Conservation (phyloP, 2,113 vertebrate species). For the Stegostoma tigrinum region DNA sequence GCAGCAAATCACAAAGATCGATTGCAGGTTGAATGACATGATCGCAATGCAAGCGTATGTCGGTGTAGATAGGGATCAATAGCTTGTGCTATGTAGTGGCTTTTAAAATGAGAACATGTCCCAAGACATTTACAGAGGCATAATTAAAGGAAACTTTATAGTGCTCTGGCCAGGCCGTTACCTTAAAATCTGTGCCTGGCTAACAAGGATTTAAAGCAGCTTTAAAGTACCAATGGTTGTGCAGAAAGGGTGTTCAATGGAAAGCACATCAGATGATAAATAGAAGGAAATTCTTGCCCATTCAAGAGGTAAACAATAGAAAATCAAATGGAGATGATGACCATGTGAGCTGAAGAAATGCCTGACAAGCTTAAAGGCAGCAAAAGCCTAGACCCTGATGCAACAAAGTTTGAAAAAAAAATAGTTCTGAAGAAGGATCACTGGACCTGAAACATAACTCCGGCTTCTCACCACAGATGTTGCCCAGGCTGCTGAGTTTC, state of each 20-base stretch:
- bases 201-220: background rate
- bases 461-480: too few species aligned
- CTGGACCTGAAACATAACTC: too few species aligned
- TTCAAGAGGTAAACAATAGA: background rate
- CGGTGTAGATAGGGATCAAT: background rate
- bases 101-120: background rate
- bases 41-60: background rate
- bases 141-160: background rate
- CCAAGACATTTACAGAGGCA: background rate
- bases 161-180: background rate
- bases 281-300: background rate
- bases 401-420: background rate
- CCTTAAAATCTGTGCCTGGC: background rate
- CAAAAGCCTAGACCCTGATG: background rate
- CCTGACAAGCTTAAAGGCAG: background rate
- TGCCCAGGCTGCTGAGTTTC: too few species aligned
- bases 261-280: too few species aligned
- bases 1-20: background rate
- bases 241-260: too few species aligned
- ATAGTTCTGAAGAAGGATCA: background rate
- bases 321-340: background rate
- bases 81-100: background rate
- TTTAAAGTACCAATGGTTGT: background rate
- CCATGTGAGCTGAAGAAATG: background rate
- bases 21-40: background rate